Evolutionary conservation across 2,888 invertebrate genomes (phyloP), one percentile per base, ranked within the genome.

Genomic region (Crossocerus cetratus): DNA sequence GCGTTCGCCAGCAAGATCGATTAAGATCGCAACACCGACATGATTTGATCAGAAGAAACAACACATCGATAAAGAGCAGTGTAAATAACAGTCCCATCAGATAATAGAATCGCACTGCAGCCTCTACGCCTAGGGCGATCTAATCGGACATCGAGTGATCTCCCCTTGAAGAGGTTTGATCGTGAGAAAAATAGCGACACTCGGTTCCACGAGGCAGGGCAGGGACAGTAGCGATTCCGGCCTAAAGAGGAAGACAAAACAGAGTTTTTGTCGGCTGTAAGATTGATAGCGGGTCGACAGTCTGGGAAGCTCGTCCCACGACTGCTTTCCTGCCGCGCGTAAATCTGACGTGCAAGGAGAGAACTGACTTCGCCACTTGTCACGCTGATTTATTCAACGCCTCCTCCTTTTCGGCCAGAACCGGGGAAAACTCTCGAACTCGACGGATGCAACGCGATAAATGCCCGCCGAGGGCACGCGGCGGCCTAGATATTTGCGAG

Each of bases 301-400:
- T 11, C 14, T 16, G 2, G 13, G 32, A 57, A 61, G 56, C 61
- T 55, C 56, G 49, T 68, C 59, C 49, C 20, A 59, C 65, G 16
- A 49, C n/a, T 21, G 22, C 3, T 42, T 22, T 60, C 45, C 59
- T 43, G 20, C 32, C 5, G 54, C 32, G 16, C 32, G 16, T 54
- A 62, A 62, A 62, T 14, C 45, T 16, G 42, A 20, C 22, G 49
- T n/a, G 53, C 22, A 32, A 32, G 8, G 11, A 21, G 11, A 16
- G 21, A n/a, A n/a, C n/a, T n/a, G n/a, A 43, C n/a, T n/a, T 21
- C 60, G 20, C 13, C 42, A 4, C 20, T 59, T 59, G 43, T 59
- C 58, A 59, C 2, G n/a, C 22, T 49, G 60, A 60, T 60, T 60
- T 45, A 60, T 45, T 44, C 49, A 3, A 45, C 22, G 45, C 11